These are phyloP conservation scores for Thaumatotibia leucotreta DNA, from an alignment of 1,140 invertebrate genomes.

Conservation along the genomic window DNA sequence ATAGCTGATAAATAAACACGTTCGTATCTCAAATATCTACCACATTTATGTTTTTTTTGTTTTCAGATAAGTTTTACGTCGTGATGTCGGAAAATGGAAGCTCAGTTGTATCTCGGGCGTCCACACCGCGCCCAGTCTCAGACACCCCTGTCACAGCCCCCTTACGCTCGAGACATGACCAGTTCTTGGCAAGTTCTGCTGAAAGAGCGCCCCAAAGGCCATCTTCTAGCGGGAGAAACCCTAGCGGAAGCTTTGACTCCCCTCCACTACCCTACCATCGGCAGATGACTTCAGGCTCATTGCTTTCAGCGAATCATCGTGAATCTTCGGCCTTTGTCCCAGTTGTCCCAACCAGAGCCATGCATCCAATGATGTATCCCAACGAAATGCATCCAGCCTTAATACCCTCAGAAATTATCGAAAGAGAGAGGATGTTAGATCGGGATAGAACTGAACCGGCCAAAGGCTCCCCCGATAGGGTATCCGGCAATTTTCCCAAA, in stretches of 20 bases:
- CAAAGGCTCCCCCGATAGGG: conserved; percentile 66
- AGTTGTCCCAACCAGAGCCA: conserved; percentile 86
- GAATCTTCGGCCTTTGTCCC: conserved; percentile 90
- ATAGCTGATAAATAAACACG: background rate
- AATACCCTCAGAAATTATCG: conserved; percentile 73
- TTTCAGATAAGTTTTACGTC: conserved; percentile 54
- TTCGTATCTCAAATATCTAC: background rate
- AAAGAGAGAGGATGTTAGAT: conserved; percentile 77
- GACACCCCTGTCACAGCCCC: conserved; percentile 55
- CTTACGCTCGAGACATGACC: conserved; percentile 76
- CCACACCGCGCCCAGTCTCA: conserved; percentile 57
- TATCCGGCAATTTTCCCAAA: conserved; percentile 71
- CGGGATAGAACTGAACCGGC: conserved; percentile 69
- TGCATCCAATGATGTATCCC: conserved; percentile 81
- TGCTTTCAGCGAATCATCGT: conserved; percentile 77
- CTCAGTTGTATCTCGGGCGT: conserved; percentile 59
- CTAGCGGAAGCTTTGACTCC: conserved; percentile 79
- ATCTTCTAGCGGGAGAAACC: conserved; percentile 73
- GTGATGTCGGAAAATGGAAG: conserved; percentile 67
- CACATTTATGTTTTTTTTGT: conserved; percentile 22
- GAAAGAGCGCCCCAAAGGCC: conserved; percentile 62
- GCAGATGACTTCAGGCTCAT: conserved; percentile 76
- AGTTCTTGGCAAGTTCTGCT: conserved; percentile 74
- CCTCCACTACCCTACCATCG: conserved; percentile 83
- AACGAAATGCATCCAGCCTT: conserved; percentile 80